phyloP scores from a whole-genome alignment of 1,140 invertebrate genomes.

The Caerostris darwini region DNA sequence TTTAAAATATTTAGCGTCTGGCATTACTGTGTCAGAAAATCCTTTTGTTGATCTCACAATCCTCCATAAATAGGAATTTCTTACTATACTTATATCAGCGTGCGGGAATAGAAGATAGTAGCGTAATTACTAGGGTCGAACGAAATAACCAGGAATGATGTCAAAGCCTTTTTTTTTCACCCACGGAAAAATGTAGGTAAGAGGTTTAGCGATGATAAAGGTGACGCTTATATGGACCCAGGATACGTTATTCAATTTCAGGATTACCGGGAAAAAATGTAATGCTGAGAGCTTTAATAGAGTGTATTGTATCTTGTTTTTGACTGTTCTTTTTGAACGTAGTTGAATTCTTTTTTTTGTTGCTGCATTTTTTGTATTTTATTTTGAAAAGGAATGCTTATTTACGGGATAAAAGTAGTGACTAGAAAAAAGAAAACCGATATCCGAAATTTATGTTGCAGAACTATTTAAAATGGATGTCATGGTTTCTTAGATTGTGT shows the following conservation, averaged over 20 bases:
- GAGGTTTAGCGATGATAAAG: background rate
- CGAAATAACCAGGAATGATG: background rate
- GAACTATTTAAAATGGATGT: too few species aligned
- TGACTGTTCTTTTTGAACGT: too few species aligned
- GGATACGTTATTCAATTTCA: conserved; percentile 3
- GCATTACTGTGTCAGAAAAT: background rate
- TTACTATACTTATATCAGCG: background rate
- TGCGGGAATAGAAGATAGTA: background rate
- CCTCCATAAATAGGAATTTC: background rate
- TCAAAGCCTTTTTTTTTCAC: background rate
- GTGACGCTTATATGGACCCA: background rate
- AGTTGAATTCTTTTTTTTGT: too few species aligned
- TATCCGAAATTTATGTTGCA: too few species aligned
- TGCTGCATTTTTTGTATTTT: too few species aligned
- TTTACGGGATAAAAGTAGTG: too few species aligned
- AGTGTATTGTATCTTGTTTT: too few species aligned
- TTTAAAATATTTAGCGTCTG: background rate
- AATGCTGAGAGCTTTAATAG: background rate
- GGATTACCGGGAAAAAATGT: background rate
- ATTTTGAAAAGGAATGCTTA: too few species aligned
- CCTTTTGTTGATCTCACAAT: background rate
- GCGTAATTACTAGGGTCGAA: background rate
- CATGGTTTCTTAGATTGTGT: too few species aligned
- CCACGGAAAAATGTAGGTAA: background rate
- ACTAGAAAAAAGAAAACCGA: too few species aligned